Base-by-base conservation (phyloP, 1,140 invertebrate species). In the Platorchestia sp. region DNA sequence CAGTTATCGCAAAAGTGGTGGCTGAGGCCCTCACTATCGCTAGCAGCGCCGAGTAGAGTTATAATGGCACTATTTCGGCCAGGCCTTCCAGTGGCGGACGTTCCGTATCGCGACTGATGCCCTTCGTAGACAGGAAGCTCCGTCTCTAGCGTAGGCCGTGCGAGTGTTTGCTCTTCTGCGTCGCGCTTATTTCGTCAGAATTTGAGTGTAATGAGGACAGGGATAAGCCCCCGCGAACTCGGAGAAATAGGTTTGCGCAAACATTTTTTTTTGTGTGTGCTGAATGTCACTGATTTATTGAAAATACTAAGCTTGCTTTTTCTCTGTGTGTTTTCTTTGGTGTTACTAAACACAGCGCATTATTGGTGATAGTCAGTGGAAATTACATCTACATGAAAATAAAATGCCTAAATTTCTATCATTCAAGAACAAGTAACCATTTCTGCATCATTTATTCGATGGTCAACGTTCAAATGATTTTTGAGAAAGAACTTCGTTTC, bases 1-100 rank as follows among this genome's bases (percentile, higher is more conserved):
- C 45, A 93, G 91, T 93, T 93, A 93, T 93, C 91, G 91, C 91
- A 19, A 45, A 93, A 93, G 91, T 93, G 91, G 91, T 44, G 91
- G 91, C 44, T 93, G 91, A 44, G 44, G 45, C 91, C 45, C 91
- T 45, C 44, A 93, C 91, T 93, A 93, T 93, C 91, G 43, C 45
- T 44, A 45, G 19, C 27, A 45, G 7, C 91, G 16, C 44, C 41
- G 44, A 93, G 45, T 93, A 47, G 91, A 93, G 91, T 93, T 93
- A 93, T 93, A 44, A 93, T 45, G 91, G 10, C 91, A 93, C 91
- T 93, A 44, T 40, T 93, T 93, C 44, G 43, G 7, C 91, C 59
- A 27, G 1, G 40, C 45, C 91, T 93, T 93, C 44, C 41, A 41
- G 27, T 89, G 3, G 87, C 7, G 87, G 87, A 22, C 5, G 10